Conservation (phyloP, 2,797 vertebrate genomes). For the Rhabdophis nuchalis region DNA sequence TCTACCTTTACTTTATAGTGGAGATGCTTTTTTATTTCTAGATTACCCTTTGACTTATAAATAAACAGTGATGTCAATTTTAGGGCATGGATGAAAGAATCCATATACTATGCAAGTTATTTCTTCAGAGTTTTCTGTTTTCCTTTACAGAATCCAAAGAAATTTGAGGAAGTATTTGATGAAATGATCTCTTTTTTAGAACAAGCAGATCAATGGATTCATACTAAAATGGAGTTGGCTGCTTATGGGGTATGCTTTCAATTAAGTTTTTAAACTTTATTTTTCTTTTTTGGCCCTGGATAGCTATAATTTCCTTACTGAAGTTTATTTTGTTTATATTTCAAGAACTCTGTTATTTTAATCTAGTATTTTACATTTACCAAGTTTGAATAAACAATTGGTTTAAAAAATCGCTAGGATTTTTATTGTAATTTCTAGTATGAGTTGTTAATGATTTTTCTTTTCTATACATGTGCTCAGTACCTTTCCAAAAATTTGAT, state of each 20-base stretch:
- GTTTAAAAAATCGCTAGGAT: background rate
- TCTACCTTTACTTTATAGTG: too few species aligned
- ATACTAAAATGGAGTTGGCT: conserved; percentile 87
- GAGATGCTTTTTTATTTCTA: background rate
- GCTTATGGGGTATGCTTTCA: conserved; percentile 79
- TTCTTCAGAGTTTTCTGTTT: conserved; percentile 12
- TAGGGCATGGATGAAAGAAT: conserved; percentile 28
- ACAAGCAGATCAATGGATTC: conserved; percentile 88
- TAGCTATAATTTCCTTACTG: conserved; percentile 9
- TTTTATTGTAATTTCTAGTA: background rate
- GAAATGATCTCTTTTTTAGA: conserved; percentile 94
- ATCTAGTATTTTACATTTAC: background rate
- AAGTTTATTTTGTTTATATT: conserved; percentile 24
- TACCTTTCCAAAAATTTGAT: conserved; percentile 53
- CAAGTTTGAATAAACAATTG: background rate
- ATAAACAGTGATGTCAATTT: background rate
- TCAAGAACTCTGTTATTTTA: conserved; percentile 5
- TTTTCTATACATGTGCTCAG: conserved; percentile 26
- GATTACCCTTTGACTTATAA: background rate
- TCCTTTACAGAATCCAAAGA: conserved; percentile 83
- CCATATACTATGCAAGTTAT: conserved; percentile 5
- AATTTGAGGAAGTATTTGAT: conserved; percentile 94
- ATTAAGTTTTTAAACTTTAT: background rate
- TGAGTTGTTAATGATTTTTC: conserved; percentile 25
- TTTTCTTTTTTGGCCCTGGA: conserved; percentile 25